These are phyloP conservation scores for Chrysaora quinquecirrha DNA, from an alignment of 30 jellyfish, hydroid and myxozoan genomes.

Conservation along the genomic window DNA sequence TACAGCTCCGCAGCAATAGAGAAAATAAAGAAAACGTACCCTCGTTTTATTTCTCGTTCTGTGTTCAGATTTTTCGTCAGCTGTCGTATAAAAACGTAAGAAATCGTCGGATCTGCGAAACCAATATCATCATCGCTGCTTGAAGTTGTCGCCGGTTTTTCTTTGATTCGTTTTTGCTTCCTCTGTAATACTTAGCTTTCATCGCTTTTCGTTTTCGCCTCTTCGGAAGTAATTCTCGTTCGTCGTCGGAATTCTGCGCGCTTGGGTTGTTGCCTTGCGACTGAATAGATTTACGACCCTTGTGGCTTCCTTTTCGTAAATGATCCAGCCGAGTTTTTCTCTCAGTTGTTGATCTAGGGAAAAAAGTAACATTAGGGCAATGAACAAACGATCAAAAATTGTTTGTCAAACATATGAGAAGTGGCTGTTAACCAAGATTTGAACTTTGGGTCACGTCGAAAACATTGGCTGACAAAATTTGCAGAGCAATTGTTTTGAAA, in stretches of 20 bases:
- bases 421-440: no score
- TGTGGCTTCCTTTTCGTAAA: conserved; percentile 89
- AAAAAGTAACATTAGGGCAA: no score
- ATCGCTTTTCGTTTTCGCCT: conserved; percentile 42
- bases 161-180: conserved; percentile 55
- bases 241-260: conserved; percentile 60
- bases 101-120: conserved; percentile 82
- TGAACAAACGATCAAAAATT: no score
- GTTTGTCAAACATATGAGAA: no score
- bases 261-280: conserved; percentile 26
- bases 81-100: conserved; percentile 84
- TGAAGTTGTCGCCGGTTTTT: conserved; percentile 15
- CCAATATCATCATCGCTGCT: conserved; percentile 61
- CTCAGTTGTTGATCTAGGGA: conserved; percentile 80
- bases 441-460: no score
- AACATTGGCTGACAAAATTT: no score
- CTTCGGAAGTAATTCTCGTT: conserved; percentile 27
- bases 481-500: no score
- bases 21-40: conserved; percentile 26
- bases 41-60: conserved; percentile 68
- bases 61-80: conserved; percentile 85
- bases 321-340: conserved; percentile 89
- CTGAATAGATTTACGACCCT: conserved; percentile 33
- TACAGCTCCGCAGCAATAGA: background rate
- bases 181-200: conserved; percentile 52